phyloP scores from a whole-genome alignment of 2,113 vertebrate species.

The Dipodomys ordii region DNA sequence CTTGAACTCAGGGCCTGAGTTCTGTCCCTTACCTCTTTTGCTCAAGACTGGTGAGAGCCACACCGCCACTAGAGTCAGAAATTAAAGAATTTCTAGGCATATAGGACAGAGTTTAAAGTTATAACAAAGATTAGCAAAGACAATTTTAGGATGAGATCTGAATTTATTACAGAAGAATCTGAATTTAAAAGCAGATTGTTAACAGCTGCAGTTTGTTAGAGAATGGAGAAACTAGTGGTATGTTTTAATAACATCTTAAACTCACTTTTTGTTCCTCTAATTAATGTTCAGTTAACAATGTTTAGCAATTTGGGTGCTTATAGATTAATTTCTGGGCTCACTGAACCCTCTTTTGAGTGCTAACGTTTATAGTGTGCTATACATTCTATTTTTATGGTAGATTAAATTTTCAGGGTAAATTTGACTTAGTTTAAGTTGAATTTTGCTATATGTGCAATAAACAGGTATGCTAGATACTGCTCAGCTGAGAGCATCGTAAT shows the following conservation, averaged over 20 bases:
- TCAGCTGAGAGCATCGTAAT: not conserved
- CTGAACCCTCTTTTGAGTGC: not conserved
- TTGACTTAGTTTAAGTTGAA: not conserved
- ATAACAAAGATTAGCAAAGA: slow-evolving; percentile 32
- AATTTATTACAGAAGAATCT: not conserved
- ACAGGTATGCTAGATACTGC: not conserved
- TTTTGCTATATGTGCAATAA: not conserved
- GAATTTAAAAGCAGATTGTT: slow-evolving; percentile 28
- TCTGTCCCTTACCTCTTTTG: too few relatives aligned
- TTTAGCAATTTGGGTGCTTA: not conserved
- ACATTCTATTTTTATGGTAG: slow-evolving; percentile 20
- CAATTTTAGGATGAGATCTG: slow-evolving; percentile 51
- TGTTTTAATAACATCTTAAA: not conserved
- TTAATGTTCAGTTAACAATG: not conserved
- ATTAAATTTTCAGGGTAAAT: slow-evolving; percentile 45
- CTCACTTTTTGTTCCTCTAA: not conserved
- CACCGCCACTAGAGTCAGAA: not conserved
- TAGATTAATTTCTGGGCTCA: not conserved
- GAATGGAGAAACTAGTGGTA: not conserved
- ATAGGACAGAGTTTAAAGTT: slow-evolving; percentile 26
- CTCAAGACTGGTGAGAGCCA: too few relatives aligned
- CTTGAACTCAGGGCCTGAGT: too few relatives aligned
- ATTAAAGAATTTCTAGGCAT: slow-evolving; percentile 28
- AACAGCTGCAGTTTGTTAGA: not conserved
- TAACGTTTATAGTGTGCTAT: slow-evolving; percentile 16